phyloP scores from a whole-genome alignment of 2,888 invertebrate species.

The Caenorhabditis sp. region DNA sequence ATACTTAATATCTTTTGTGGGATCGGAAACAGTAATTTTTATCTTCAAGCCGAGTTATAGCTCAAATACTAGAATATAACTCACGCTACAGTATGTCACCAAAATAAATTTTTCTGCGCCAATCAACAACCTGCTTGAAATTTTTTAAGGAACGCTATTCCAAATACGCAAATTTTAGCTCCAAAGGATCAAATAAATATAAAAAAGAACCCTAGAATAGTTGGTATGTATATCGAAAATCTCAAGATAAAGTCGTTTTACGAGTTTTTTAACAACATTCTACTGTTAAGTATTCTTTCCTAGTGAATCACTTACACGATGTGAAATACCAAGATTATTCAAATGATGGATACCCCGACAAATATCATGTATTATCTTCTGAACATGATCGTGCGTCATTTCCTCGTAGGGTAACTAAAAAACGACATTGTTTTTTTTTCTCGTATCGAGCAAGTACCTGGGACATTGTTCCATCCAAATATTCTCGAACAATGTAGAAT shows the following conservation, averaged over 20 bases:
- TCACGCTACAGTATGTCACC: no score
- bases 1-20: no score
- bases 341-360: slow-evolving; percentile 98
- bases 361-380: slow-evolving; percentile 98
- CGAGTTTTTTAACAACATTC: not conserved
- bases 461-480: slow-evolving; percentile 84
- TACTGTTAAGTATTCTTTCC: not conserved
- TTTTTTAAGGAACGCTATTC: no score
- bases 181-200: no score
- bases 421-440: not conserved
- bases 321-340: slow-evolving; percentile 85
- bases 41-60: no score
- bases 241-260: not conserved
- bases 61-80: no score
- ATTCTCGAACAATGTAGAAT: slow-evolving; percentile 92
- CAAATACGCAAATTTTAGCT: no score
- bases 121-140: no score
- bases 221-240: not conserved
- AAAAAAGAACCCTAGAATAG: no score
- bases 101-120: no score
- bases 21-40: no score
- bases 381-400: slow-evolving; percentile 71
- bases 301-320: slow-evolving; percentile 50
- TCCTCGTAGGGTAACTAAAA: not conserved
- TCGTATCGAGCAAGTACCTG: slow-evolving; percentile 79